phyloP scores from a whole-genome alignment of 2,888 invertebrate species.

The Callyntrura guangdongensis region DNA sequence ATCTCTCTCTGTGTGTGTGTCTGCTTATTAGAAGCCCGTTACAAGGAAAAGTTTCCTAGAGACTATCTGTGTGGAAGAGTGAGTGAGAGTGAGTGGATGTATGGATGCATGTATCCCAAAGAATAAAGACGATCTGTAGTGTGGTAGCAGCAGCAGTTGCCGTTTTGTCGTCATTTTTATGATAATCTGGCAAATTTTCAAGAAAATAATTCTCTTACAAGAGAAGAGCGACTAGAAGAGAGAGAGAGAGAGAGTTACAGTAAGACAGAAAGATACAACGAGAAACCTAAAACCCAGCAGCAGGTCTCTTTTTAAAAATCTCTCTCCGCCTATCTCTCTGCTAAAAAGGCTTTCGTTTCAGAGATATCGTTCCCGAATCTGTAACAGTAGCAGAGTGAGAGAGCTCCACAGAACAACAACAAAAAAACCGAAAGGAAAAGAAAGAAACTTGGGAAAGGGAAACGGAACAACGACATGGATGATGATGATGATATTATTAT shows the following conservation, averaged over 20 bases:
- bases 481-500: neutral
- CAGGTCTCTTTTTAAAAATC: conserved; percentile 30
- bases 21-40: no score
- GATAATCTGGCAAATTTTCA: conserved; percentile 67
- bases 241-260: neutral
- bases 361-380: no score
- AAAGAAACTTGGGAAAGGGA: neutral
- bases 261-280: neutral
- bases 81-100: no score
- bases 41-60: no score
- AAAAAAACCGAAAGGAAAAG: neutral
- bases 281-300: conserved; percentile 52
- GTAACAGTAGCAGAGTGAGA: neutral
- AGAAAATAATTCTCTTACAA: conserved; percentile 51
- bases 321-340: neutral
- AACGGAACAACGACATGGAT: neutral
- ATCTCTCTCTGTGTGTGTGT: no score
- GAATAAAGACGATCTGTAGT: no score
- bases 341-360: no score
- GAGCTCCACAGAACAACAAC: neutral
- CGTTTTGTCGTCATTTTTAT: conserved; percentile 57
- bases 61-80: no score
- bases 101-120: no score
- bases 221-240: neutral
- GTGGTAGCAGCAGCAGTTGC: neutral